Conservation (phyloP, 2,888 invertebrate species). For the Bombylius discolor region DNA sequence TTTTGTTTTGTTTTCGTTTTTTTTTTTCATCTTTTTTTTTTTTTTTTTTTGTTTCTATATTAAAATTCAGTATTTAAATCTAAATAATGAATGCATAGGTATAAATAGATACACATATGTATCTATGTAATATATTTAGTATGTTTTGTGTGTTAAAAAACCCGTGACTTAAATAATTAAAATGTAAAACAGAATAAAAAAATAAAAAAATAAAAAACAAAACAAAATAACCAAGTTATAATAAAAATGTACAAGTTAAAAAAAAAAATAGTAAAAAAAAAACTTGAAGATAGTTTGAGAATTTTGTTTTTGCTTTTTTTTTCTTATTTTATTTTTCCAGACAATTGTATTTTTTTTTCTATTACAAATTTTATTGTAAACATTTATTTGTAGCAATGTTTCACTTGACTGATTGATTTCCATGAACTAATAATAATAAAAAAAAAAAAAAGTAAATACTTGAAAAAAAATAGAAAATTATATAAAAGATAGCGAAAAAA, state of each 20-base stretch:
- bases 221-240: background rate
- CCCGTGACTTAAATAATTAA: conserved; percentile 13
- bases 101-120: too few species aligned
- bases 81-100: too few species aligned
- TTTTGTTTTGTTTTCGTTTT: background rate
- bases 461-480: too few species aligned
- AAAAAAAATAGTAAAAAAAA: background rate
- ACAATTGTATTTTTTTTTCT: background rate
- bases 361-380: background rate
- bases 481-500: too few species aligned
- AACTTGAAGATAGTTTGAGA: background rate
- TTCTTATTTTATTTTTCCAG: background rate
- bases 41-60: background rate
- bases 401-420: background rate
- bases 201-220: too few species aligned
- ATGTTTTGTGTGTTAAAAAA: background rate
- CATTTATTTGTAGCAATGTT: background rate
- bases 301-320: background rate
- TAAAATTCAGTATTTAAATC: too few species aligned
- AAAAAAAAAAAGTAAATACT: background rate
- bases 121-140: background rate
- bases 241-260: background rate
- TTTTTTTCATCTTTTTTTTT: conserved; percentile 1
- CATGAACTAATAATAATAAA: background rate
- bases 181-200: background rate